Evolutionary conservation across 2,113 vertebrate genomes (phyloP), one percentile per base, ranked within the genome.

Genomic region (Perognathus longimembris): DNA sequence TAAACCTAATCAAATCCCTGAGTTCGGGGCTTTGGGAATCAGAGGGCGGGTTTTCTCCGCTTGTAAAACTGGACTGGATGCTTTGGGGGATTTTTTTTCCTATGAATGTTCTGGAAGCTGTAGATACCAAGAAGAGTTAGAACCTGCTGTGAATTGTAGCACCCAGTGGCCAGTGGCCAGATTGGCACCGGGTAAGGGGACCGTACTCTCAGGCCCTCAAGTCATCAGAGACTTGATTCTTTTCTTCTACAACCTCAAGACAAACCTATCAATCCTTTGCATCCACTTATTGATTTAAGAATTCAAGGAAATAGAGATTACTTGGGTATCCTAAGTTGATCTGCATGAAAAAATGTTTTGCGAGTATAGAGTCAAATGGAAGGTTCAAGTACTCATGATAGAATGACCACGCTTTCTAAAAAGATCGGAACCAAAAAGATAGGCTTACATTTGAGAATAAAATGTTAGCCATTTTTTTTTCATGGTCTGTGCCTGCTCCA

Each of bases 1-100:
- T 96, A 96, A 97, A 94, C 63, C 84, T 97, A 97, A 97, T 97
- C 95, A 96, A 92, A 97, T 94, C 95, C 89, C 95, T 85, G 95
- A 97, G 94, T 96, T 91, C 77, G 32, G 97, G 95, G 89, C 95
- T 92, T 93, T 21, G 14, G 89, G 94, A 93, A 85, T 85, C 82
- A 32, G 81, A 85, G 95, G 92, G 82, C 96, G 96, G 67, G 93
- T 88, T 96, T 96, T 85, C 94, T 92, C 34, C 75, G 79, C 64
- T 40, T 77, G 88, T 91, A 97, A 94, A 96, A 71, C 82, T 94
- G 94, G 94, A 96, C 96, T 95, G 97, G 96, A 97, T 96, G 96
- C 94, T 90, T 94, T 79, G 89, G 1, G 1, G 85, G 85, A 75
- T 36, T 81, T 70, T 95, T 89, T 93, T 81, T 96, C 93, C n/a